Base-by-base conservation (phyloP, 2,797 vertebrate genomes). In the Danio tinwini region DNA sequence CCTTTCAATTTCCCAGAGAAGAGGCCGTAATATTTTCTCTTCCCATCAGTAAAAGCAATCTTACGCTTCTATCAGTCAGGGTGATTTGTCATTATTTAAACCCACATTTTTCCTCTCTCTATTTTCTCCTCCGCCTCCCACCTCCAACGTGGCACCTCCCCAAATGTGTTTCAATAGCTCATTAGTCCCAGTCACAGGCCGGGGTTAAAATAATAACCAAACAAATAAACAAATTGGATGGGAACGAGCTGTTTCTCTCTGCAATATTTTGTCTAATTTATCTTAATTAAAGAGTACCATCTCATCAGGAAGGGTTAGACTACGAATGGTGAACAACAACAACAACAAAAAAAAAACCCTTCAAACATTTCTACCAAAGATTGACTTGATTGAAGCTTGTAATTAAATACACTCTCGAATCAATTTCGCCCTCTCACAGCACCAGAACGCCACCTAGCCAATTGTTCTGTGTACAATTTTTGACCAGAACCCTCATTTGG, bases 61-160 rank as follows among this genome's bases (percentile, higher is more conserved):
- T 81, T 79, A 82, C 80, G 84, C 81, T 83, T 84, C 86, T 85
- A 85, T 87, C 86, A 87, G 82, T 77, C 81, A 76, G 64, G 70
- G 84, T 82, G 82, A 85, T 85, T 87, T 67, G 68, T 87, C 86
- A 87, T 84, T 85, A 85, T 85, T 85, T 87, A 83, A 87, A 77
- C 76, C 64, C 74, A 52, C 59, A 53, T 82, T 76, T 80, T 56
- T 69, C 68, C 81, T 71, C 69, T 58, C 65, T 52, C 61, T 62
- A 50, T 81, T 76, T 81, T 49, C 56, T 29, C 59, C 69, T 69
- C 58, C 2, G 81, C 71, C 78, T 77, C 81, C 84, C 65, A 72
- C 63, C 56, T 50, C 74, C n/a, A 64, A 53, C 16, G 4, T 84
- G 63, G 80, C 74, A 81, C 80, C 84, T 82, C 82, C 86, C 79